Conservation (phyloP, 1,140 invertebrate species). For the Dreissena rostriformis region DNA sequence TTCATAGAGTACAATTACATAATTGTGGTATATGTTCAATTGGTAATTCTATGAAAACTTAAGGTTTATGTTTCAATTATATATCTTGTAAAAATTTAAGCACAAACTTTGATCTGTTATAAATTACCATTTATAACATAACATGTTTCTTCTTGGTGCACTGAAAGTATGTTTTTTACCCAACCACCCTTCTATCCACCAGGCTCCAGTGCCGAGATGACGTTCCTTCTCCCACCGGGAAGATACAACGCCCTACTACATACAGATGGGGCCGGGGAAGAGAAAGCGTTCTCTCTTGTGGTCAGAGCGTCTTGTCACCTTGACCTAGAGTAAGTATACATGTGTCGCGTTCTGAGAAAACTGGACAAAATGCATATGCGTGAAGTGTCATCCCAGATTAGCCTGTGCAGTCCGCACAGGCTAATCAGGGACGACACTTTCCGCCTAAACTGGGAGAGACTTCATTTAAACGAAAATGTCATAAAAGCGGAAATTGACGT, state of each 20-base stretch:
- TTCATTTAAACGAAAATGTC: too few species aligned
- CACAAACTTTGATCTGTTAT: not conserved
- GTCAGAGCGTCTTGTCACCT: slow-evolving; percentile 30
- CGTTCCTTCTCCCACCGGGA: slow-evolving; percentile 17
- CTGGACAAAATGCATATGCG: too few species aligned
- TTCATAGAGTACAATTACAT: not conserved
- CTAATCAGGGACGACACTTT: too few species aligned
- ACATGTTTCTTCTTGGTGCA: not conserved
- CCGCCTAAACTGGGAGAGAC: too few species aligned
- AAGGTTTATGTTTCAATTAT: too few species aligned
- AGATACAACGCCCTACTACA: slow-evolving; percentile 44
- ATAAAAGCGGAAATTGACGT: too few species aligned
- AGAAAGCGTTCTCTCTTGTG: slow-evolving; percentile 26
- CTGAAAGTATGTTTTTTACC: not conserved
- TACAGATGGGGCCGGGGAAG: slow-evolving; percentile 7
- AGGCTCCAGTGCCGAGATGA: slow-evolving; percentile 27
- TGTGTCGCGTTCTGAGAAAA: too few species aligned
- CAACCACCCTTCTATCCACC: not conserved
- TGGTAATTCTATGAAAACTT: not conserved
- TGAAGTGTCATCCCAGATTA: too few species aligned
- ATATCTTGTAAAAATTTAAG: not conserved
- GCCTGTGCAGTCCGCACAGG: too few species aligned
- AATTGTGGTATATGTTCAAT: not conserved
- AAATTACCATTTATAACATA: not conserved
- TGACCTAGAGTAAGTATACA: slow-evolving; percentile 9